phyloP scores from a whole-genome alignment of 1,140 invertebrate species.

The Goniozus legneri region DNA sequence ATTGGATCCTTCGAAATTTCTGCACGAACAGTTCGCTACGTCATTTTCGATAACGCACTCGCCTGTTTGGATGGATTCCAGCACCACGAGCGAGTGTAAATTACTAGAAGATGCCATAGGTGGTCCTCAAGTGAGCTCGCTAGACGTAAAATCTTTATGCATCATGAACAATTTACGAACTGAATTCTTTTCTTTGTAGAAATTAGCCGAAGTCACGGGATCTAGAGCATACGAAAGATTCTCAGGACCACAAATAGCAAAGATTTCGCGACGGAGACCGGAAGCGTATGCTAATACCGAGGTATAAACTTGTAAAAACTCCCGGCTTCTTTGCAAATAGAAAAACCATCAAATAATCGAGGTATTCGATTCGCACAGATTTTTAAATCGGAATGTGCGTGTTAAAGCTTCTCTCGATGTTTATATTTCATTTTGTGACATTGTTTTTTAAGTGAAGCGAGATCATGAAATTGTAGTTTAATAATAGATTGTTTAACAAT shows the following conservation, averaged over 20 bases:
- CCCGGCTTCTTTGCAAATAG: constrained; percentile 23
- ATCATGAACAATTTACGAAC: neutral
- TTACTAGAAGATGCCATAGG: constrained; percentile 77
- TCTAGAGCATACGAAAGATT: constrained; percentile 92
- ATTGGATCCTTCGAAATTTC: constrained; percentile 70
- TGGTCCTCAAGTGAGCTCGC: constrained; percentile 64
- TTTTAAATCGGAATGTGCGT: too few species aligned
- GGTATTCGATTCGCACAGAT: too few species aligned
- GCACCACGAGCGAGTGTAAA: constrained; percentile 77
- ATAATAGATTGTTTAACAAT: too few species aligned
- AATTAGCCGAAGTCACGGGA: constrained; percentile 83
- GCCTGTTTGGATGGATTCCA: constrained; percentile 97
- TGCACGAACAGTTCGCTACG: constrained; percentile 78
- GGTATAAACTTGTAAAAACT: constrained; percentile 49
- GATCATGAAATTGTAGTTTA: neutral
- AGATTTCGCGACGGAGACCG: constrained; percentile 71
- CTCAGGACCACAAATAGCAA: constrained; percentile 90
- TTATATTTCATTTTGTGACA: neutral
- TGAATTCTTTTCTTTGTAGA: constrained; percentile 48
- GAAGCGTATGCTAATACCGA: constrained; percentile 79
- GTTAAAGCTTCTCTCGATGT: neutral
- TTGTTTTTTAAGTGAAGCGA: neutral
- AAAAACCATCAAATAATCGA: constrained; percentile 20
- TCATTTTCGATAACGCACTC: constrained; percentile 76
- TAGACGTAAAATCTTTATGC: neutral